Conservation (phyloP, 37 sponge, comb jelly and placozoan species). For the Tethya wilhelma region DNA sequence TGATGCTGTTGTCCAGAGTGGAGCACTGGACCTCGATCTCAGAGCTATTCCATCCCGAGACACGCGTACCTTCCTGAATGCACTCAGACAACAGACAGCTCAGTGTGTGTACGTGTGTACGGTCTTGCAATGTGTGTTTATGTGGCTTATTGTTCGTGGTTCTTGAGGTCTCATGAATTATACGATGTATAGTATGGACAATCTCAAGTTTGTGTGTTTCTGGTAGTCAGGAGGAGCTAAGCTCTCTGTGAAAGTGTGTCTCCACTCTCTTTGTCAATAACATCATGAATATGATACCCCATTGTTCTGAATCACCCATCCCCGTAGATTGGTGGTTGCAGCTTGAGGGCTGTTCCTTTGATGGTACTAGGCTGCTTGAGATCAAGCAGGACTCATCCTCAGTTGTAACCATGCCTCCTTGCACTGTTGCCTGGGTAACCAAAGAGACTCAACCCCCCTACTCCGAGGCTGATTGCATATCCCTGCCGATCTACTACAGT, state of each 20-base stretch:
- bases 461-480: slow-evolving; percentile 36
- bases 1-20: slow-evolving; percentile 71
- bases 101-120: slow-evolving; percentile 22
- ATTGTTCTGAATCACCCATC: too few species aligned
- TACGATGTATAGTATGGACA: slow-evolving; percentile 85
- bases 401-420: slow-evolving; percentile 68
- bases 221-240: slow-evolving; percentile 70
- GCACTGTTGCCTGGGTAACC: slow-evolving; percentile 87
- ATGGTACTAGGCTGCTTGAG: slow-evolving; percentile 74
- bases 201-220: slow-evolving; percentile 76
- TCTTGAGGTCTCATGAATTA: too few species aligned
- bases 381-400: slow-evolving; percentile 81
- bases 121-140: too few species aligned
- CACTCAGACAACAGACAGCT: slow-evolving; percentile 95
- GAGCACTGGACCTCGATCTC: slow-evolving; percentile 84
- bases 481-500: slow-evolving; percentile 71
- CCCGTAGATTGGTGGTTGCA: too few species aligned
- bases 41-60: slow-evolving; percentile 90
- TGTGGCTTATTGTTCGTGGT: too few species aligned
- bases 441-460: slow-evolving; percentile 72
- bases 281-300: too few species aligned
- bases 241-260: slow-evolving; percentile 71
- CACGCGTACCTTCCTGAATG: slow-evolving; percentile 98
- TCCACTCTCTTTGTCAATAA: too few species aligned
- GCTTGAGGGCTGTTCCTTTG: slow-evolving; percentile 91